A percentile compares a stretch with the other conserved stretches of the same genome.
These are phyloP conservation scores for Onthophagus taurus DNA, from an alignment of 1,140 invertebrate species.

Conservation along the genomic window DNA sequence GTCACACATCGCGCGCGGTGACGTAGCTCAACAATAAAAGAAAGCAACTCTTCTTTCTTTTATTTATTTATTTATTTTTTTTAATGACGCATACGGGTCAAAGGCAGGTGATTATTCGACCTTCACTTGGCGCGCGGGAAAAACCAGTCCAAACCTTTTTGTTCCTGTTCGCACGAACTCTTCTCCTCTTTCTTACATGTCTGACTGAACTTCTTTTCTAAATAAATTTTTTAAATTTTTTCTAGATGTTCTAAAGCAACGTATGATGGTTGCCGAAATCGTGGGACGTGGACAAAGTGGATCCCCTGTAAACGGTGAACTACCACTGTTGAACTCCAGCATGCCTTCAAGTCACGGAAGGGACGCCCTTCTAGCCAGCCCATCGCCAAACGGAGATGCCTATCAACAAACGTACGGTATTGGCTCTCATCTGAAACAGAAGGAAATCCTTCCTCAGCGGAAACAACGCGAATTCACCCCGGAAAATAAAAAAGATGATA, in stretches of 20 bases:
- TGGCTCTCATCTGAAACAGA: constrained; percentile 46
- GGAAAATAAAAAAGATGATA: constrained; percentile 93
- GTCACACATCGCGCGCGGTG: constrained; percentile 6
- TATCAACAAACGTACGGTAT: constrained; percentile 40
- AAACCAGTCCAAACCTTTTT: constrained; percentile 22
- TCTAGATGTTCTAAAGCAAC: constrained; percentile 59
- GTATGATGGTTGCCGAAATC: constrained; percentile 78
- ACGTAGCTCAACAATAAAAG: no score
- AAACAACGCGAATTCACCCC: constrained; percentile 95
- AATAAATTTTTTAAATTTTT: constrained; percentile 30
- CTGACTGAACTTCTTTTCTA: neutral
- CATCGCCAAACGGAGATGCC: constrained; percentile 24
- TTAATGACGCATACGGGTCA: neutral
- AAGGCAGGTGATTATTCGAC: constrained; percentile 8
- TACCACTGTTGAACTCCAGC: constrained; percentile 46
- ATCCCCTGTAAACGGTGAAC: constrained; percentile 57
- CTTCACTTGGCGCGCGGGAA: constrained; percentile 21
- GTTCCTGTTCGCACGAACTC: neutral
- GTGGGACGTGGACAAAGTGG: constrained; percentile 61
- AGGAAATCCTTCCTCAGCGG: constrained; percentile 74
- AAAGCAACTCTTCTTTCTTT: neutral
- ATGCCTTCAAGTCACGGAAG: constrained; percentile 44
- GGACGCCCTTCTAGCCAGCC: constrained; percentile 34
- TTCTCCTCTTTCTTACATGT: no score
- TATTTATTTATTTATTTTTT: neutral